A percentile compares a stretch with the other conserved stretches of the same genome.
These are phyloP conservation scores for Bubo blakistoni DNA, from an alignment of 2,113 vertebrate genomes.

Conservation along the genomic window DNA sequence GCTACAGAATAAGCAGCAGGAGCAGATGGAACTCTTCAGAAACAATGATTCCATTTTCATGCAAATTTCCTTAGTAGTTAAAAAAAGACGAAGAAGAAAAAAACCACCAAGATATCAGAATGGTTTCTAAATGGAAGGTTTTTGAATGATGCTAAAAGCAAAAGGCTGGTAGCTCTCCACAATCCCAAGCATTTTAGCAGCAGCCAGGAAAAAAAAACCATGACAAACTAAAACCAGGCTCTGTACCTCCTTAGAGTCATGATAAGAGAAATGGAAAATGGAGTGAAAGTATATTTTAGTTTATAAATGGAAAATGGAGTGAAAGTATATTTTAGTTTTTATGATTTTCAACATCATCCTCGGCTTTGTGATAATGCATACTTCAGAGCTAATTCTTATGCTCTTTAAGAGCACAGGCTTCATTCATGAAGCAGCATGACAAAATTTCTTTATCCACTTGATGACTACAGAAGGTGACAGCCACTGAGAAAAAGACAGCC, in stretches of 20 bases:
- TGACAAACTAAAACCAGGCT: constrained; percentile 10
- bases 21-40: constrained; percentile 72
- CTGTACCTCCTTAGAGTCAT: not conserved
- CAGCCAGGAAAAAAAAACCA: not conserved
- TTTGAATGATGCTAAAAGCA: constrained; percentile 58
- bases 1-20: constrained; percentile 65
- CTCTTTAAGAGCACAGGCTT: constrained; percentile 30
- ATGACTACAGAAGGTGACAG: constrained; percentile 62
- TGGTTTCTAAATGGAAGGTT: constrained; percentile 43
- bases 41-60: constrained; percentile 71
- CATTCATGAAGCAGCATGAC: constrained; percentile 60
- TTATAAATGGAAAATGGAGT: not conserved
- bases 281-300: not conserved
- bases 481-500: constrained; percentile 1
- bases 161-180: constrained; percentile 15
- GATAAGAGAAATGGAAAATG: not conserved
- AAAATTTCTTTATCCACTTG: constrained; percentile 66
- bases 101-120: constrained; percentile 56
- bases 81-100: constrained; percentile 58
- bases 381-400: constrained; percentile 56
- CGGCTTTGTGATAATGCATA: not conserved
- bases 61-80: constrained; percentile 67
- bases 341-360: not conserved
- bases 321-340: not conserved
- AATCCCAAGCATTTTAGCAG: not conserved